Evolutionary conservation across 2,113 vertebrate genomes (phyloP).

Genomic region (Corythornis cristatus): DNA sequence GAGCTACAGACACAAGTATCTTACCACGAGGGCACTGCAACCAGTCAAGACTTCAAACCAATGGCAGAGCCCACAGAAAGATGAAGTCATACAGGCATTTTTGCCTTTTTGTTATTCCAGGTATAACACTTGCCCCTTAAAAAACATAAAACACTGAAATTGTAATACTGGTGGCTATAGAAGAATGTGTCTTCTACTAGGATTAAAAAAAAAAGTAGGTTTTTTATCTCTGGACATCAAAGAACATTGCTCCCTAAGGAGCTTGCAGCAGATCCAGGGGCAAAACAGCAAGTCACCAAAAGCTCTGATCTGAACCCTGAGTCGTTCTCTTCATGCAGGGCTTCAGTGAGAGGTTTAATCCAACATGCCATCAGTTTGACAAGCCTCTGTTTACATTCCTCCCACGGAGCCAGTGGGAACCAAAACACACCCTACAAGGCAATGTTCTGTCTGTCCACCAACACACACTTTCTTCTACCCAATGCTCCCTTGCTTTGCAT

Average conservation of each 20-base stretch:
- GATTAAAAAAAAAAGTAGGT: background rate
- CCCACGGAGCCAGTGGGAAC: constrained; percentile 27
- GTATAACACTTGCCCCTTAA: background rate
- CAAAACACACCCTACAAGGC: constrained; percentile 41
- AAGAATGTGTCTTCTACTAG: background rate
- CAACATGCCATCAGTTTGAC: background rate
- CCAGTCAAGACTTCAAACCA: background rate
- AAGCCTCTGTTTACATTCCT: constrained; percentile 51
- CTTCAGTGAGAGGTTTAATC: constrained; percentile 24
- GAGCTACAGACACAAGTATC: background rate
- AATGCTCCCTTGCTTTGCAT: background rate
- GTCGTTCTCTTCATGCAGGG: background rate
- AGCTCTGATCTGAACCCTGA: background rate
- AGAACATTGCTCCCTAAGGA: background rate
- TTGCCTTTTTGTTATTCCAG: background rate
- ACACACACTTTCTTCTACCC: background rate
- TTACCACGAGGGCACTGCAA: background rate
- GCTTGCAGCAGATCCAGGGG: background rate
- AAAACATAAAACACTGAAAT: background rate
- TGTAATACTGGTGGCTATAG: background rate
- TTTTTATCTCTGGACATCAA: background rate
- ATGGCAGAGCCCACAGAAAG: background rate
- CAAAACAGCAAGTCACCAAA: background rate
- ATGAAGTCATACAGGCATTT: background rate
- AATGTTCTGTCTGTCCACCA: background rate